Conservation (phyloP, 2,888 invertebrate genomes). For the Chaetogeoica ovagalla region DNA sequence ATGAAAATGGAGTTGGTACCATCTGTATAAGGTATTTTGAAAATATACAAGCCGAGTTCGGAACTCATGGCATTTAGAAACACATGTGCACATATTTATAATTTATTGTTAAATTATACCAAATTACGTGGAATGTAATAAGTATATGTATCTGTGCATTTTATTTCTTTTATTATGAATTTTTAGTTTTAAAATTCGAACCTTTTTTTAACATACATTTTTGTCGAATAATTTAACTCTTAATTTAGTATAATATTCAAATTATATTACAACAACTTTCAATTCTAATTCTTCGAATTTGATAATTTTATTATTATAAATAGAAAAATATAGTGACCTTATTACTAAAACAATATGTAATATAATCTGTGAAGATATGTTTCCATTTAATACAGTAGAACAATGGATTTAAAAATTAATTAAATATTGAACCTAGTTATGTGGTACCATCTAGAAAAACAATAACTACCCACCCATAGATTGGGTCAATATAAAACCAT, state of each 20-base stretch:
- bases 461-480: neutral
- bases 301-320: no score
- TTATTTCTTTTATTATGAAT: neutral
- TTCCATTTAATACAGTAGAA: constrained; percentile 14
- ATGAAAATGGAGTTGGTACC: neutral
- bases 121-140: no score
- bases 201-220: no score
- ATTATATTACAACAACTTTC: no score
- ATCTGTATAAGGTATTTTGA: neutral
- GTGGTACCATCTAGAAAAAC: neutral
- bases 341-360: constrained; percentile 1
- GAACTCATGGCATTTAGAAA: no score
- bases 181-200: neutral
- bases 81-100: no score
- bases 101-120: no score
- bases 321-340: constrained; percentile 1
- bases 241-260: no score
- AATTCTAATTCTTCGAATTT: no score
- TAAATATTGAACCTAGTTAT: constrained; percentile 10
- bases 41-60: no score
- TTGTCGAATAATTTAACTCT: no score
- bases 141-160: no score
- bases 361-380: neutral
- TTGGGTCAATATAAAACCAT: neutral
- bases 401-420: constrained; percentile 5